These are phyloP conservation scores for Leptinotarsa haldemani DNA, from an alignment of 2,888 invertebrate species.

Conservation along the genomic window DNA sequence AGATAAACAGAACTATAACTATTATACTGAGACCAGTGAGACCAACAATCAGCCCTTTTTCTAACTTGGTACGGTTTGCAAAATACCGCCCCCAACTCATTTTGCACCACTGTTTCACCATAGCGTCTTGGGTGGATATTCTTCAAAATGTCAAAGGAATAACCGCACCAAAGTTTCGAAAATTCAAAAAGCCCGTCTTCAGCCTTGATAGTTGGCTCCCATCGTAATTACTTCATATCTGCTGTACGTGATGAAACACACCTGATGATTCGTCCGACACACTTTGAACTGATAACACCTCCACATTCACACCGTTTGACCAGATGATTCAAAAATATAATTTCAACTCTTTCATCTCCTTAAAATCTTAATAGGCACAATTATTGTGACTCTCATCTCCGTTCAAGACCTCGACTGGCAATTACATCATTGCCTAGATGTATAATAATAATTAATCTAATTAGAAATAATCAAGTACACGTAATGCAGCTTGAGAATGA, in stretches of 20 bases:
- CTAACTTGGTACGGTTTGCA: conserved; percentile 30
- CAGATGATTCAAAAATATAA: conserved; percentile 23
- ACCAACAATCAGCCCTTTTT: conserved; percentile 33
- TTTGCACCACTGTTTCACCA: conserved; percentile 17
- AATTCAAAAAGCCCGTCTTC: neutral
- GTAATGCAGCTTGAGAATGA: conserved; percentile 5
- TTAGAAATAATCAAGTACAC: conserved; percentile 26
- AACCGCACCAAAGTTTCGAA: neutral
- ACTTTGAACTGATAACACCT: neutral
- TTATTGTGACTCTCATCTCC: conserved; percentile 33
- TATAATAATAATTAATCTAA: conserved; percentile 32
- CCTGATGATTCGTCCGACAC: neutral
- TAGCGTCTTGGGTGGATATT: conserved; percentile 4
- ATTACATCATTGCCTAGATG: conserved; percentile 24
- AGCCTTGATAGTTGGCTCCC: neutral
- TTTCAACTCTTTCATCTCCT: conserved; percentile 30
- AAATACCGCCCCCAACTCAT: conserved; percentile 37
- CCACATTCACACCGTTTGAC: conserved; percentile 9
- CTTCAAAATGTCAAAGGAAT: neutral
- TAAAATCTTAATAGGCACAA: conserved; percentile 41
- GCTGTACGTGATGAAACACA: neutral
- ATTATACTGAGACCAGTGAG: conserved; percentile 28
- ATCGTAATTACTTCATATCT: neutral
- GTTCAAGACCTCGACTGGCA: conserved; percentile 21
- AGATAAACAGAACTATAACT: conserved; percentile 37